Evolutionary conservation across 2,888 invertebrate species (phyloP), one percentile per base, ranked within the genome.

Genomic region (Cheilosia scutellata): DNA sequence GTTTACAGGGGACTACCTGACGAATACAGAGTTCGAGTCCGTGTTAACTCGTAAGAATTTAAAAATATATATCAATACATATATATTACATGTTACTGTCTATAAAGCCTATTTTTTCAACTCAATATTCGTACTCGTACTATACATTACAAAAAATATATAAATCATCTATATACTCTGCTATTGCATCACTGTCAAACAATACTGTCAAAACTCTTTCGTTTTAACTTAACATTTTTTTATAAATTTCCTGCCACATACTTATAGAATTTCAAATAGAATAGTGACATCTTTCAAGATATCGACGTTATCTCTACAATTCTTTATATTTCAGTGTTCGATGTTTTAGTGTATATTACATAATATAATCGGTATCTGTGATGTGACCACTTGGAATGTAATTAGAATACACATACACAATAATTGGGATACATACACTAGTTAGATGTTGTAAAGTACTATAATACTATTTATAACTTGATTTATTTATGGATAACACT

Each of bases 21-120:
- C 94, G 95, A 95, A 94, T 96, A 95, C 95, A 95, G 95, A 95
- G 95, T 96, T 94, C 96, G 95, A 95, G 95, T 96, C 94, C 95
- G 96, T 95, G 94, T 96, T 93, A 96, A 95, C 94, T 95, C 96
- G 96, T 96, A 96, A 96, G 96, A 94, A 83, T 88, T 88, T 89
- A 88, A 80, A 87, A 78, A 87, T 86, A 87, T 87, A 93, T 92
- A 88, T 87, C 77, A 82, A 84, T 77, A 84, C 78, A 87, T 74
- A 84, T 70, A 75, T 87, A 70, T 83, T 82, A 89, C 88, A 72
- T 88, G 87, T 78, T 37, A 87, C 82, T 79, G 82, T 83, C 88
- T 88, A 63, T 83, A 82, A 87, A 80, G 75, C 83, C 71, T 82
- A 51, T 70, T 72, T 72, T 72, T 80, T 63, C 51, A 87, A 74